These are phyloP conservation scores for Porites evermanni DNA, from an alignment of 92 coral and sea anemone species.

Conservation along the genomic window DNA sequence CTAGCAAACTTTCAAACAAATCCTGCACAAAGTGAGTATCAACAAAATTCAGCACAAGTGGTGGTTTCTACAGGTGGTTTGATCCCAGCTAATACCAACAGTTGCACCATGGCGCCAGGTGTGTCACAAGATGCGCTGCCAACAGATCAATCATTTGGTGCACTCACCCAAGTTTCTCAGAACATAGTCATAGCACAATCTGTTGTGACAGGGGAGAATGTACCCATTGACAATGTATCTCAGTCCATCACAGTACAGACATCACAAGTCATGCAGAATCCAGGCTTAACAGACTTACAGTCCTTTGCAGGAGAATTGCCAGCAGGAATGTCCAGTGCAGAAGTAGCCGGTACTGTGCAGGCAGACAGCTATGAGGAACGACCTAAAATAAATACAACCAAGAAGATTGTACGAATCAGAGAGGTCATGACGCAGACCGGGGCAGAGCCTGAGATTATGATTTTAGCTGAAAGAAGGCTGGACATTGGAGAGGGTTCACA, in stretches of 20 bases:
- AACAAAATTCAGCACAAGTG: constrained; percentile 23
- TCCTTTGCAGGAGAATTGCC: constrained; percentile 15
- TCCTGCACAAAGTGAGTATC: neutral
- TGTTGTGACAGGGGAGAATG: constrained; percentile 35
- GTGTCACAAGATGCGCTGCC: neutral
- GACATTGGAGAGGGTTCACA: constrained; percentile 34
- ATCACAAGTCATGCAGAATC: constrained; percentile 28
- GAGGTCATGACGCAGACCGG: constrained; percentile 88
- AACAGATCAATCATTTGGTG: constrained; percentile 9
- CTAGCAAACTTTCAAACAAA: constrained; percentile 60
- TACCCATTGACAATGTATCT: constrained; percentile 46
- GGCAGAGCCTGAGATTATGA: constrained; percentile 58
- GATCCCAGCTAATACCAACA: constrained; percentile 17
- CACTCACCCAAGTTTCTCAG: constrained; percentile 29
- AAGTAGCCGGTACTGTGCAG: neutral
- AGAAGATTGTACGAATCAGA: constrained; percentile 49
- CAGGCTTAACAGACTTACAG: neutral
- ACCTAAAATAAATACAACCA: constrained; percentile 30
- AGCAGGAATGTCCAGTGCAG: constrained; percentile 3
- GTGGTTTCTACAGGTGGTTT: neutral
- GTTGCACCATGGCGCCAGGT: neutral
- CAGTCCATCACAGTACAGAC: constrained; percentile 53
- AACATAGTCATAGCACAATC: constrained; percentile 39
- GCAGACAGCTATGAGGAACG: neutral
- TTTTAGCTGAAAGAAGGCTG: constrained; percentile 57